Evolutionary conservation across 1,140 invertebrate genomes (phyloP).

Genomic region (Condylostylus longicornis): DNA sequence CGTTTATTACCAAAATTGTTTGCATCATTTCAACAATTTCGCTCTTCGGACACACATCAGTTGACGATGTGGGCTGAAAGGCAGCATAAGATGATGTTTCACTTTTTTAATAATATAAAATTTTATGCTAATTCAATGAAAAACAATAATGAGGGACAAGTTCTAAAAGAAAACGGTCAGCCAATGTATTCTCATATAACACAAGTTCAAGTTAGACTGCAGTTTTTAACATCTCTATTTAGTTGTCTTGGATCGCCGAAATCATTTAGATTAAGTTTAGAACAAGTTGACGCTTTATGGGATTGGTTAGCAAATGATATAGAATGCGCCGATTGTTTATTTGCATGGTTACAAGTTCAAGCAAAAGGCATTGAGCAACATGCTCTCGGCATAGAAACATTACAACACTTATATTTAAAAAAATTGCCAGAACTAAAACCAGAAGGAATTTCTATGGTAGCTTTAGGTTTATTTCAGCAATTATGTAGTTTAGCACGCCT

Average conservation of each 20-base stretch:
- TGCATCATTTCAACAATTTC: constrained; percentile 77
- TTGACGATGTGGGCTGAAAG: constrained; percentile 79
- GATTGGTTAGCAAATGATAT: constrained; percentile 69
- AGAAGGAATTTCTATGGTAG: constrained; percentile 81
- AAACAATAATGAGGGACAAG: constrained; percentile 15
- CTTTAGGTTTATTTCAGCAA: constrained; percentile 78
- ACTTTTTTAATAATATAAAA: constrained; percentile 77
- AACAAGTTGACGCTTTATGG: constrained; percentile 84
- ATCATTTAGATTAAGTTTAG: constrained; percentile 69
- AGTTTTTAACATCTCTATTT: constrained; percentile 84
- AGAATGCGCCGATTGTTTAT: constrained; percentile 76
- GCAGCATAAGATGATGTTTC: constrained; percentile 77
- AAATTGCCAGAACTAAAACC: constrained; percentile 78
- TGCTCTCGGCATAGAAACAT: constrained; percentile 68
- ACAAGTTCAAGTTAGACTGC: constrained; percentile 75
- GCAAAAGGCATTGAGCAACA: constrained; percentile 82
- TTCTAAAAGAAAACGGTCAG: constrained; percentile 10
- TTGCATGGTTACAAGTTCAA: constrained; percentile 81
- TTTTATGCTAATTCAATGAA: constrained; percentile 37
- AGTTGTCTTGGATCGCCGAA: constrained; percentile 79
- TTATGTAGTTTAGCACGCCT: constrained; percentile 69
- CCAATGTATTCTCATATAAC: constrained; percentile 69
- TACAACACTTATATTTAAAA: constrained; percentile 74
- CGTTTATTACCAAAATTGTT: constrained; percentile 78
- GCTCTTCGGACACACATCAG: constrained; percentile 65